These are phyloP conservation scores for Lepidocyrtoides sp. DNA, from an alignment of 2,888 invertebrate genomes.

Conservation along the genomic window DNA sequence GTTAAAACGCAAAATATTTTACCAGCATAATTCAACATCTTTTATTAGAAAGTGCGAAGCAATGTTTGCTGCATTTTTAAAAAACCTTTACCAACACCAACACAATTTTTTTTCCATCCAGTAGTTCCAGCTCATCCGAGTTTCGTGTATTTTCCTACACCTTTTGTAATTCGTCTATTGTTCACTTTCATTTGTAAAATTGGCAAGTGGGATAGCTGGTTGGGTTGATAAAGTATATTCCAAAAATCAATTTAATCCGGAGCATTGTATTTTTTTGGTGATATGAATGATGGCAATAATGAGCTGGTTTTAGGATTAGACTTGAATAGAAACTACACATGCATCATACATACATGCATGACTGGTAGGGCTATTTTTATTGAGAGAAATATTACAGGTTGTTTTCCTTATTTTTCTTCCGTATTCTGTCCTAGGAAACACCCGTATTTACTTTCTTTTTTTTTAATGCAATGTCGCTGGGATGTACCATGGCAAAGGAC, in stretches of 20 bases:
- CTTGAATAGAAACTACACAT: background rate
- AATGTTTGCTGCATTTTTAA: background rate
- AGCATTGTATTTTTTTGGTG: too few species aligned
- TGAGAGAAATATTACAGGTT: conserved; percentile 29
- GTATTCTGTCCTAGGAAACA: background rate
- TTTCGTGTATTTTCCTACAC: background rate
- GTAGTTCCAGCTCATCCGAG: background rate
- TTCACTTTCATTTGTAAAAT: background rate
- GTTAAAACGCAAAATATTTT: background rate
- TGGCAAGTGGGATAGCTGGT: background rate
- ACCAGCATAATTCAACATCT: background rate
- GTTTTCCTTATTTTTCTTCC: conserved; percentile 21
- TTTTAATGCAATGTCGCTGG: too few species aligned
- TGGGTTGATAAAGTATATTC: background rate
- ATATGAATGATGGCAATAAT: conserved; percentile 3
- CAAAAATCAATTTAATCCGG: background rate
- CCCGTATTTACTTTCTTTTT: background rate
- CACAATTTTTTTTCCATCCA: too few species aligned
- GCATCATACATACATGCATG: too few species aligned
- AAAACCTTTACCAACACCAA: background rate
- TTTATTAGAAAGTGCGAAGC: background rate
- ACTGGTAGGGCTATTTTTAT: too few species aligned
- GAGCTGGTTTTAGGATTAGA: background rate
- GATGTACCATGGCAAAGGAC: too few species aligned
- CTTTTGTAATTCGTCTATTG: too few species aligned